These are phyloP conservation scores for Drosophila guanche DNA, from an alignment of 1,140 invertebrate species.

Conservation along the genomic window DNA sequence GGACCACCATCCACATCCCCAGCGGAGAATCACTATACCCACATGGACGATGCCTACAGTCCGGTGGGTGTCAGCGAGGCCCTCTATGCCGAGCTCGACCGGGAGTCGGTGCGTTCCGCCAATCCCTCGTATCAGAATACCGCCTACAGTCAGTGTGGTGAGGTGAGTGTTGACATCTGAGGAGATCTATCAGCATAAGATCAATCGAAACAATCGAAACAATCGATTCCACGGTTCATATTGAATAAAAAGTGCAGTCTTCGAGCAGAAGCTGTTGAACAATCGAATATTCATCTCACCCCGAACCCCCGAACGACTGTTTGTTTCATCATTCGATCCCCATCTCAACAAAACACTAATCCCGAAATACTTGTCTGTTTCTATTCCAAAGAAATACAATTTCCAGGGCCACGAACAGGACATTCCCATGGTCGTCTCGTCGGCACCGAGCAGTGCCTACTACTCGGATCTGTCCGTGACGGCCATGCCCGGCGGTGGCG, in stretches of 20 bases:
- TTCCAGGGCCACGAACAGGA: conserved; percentile 85
- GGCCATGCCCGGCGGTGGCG: conserved; percentile 82
- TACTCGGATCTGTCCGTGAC: conserved; percentile 87
- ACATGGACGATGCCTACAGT: conserved; percentile 87
- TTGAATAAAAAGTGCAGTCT: too few species aligned
- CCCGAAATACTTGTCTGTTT: not conserved
- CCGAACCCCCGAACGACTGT: too few species aligned
- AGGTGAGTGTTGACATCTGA: conserved; percentile 70
- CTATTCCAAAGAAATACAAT: conserved; percentile 70
- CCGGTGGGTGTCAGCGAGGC: conserved; percentile 85
- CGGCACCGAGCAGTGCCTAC: conserved; percentile 88
- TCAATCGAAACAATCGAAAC: too few species aligned
- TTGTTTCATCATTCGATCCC: too few species aligned
- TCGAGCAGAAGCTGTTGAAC: too few species aligned
- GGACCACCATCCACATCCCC: conserved; percentile 84
- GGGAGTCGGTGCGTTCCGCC: conserved; percentile 84
- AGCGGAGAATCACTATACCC: conserved; percentile 89
- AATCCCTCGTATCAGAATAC: conserved; percentile 89
- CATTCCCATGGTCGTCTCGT: conserved; percentile 86
- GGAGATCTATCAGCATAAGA: not conserved
- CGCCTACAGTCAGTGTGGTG: conserved; percentile 86
- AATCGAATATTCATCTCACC: too few species aligned
- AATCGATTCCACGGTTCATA: too few species aligned
- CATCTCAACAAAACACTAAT: not conserved
- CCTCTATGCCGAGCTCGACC: conserved; percentile 88